Conservation (phyloP, 1,140 invertebrate species). For the Vollenhovia emeryi region DNA sequence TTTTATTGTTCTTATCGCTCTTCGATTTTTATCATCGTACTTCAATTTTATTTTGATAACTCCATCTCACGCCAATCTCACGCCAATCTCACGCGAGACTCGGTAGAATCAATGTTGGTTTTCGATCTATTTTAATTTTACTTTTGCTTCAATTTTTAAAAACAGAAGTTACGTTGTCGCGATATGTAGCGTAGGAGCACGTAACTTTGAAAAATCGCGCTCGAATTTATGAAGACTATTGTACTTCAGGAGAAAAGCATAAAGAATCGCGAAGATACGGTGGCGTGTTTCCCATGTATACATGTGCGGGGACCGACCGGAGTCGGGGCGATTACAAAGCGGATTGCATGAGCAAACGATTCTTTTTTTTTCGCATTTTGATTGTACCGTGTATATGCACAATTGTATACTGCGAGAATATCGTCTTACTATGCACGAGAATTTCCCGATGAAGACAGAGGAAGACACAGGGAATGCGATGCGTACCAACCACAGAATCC, state of each 20-base stretch:
- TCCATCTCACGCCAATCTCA: too few species aligned
- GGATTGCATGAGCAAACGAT: conserved; percentile 32
- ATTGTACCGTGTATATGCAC: conserved; percentile 37
- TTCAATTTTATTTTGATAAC: neutral
- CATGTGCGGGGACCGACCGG: neutral
- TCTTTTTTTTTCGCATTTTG: conserved; percentile 40
- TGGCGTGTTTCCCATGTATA: conserved; percentile 6
- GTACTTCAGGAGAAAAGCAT: neutral
- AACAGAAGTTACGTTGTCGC: neutral
- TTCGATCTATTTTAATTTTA: neutral
- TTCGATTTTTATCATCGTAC: neutral
- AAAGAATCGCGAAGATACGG: conserved; percentile 9
- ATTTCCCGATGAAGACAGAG: conserved; percentile 5
- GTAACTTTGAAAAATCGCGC: neutral
- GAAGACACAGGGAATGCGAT: neutral
- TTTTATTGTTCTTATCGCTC: neutral
- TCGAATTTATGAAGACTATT: conserved; percentile 20
- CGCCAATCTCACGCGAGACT: neutral
- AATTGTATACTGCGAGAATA: conserved; percentile 21
- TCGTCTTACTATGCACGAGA: conserved; percentile 28
- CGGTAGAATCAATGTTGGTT: neutral
- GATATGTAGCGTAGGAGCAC: neutral
- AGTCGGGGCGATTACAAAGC: conserved; percentile 18
- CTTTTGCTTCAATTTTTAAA: neutral
- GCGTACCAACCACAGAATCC: neutral